Evolutionary conservation across 2,113 vertebrate genomes (phyloP).

Genomic region (Rousettus leschenaultii): DNA sequence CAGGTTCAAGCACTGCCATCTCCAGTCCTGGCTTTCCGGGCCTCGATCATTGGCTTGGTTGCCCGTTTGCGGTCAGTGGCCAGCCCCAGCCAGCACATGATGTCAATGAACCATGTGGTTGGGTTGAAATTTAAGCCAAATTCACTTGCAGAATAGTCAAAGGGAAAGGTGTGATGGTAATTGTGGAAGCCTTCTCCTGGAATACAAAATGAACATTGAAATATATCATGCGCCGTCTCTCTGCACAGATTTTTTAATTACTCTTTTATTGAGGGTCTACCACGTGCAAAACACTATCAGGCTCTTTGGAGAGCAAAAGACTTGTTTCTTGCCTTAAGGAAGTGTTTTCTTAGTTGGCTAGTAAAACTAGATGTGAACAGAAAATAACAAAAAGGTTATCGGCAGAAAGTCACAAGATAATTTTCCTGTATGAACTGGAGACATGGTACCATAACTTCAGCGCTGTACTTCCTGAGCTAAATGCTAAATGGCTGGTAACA

Average conservation of each 20-base stretch:
- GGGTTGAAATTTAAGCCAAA: constrained; percentile 88
- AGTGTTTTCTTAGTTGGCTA: not conserved
- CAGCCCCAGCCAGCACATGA: constrained; percentile 87
- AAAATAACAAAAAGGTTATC: not conserved
- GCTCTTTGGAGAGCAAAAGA: not conserved
- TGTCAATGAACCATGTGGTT: constrained; percentile 90
- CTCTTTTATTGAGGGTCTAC: not conserved
- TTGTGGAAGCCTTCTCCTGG: constrained; percentile 88
- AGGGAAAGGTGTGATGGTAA: constrained; percentile 88
- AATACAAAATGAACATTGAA: constrained; percentile 62
- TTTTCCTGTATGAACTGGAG: not conserved
- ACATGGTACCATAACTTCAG: not conserved
- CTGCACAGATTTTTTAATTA: not conserved
- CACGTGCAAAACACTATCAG: not conserved
- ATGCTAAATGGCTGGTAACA: not conserved
- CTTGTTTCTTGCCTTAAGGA: not conserved
- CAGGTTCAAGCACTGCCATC: constrained; percentile 82
- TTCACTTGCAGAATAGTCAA: constrained; percentile 87
- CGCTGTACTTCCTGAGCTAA: not conserved
- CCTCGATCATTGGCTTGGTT: constrained; percentile 81
- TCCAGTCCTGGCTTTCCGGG: constrained; percentile 86
- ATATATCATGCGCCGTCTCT: rapidly evolving
- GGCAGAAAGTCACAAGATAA: not conserved
- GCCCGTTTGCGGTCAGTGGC: constrained; percentile 84
- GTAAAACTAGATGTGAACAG: not conserved